Percentiles rank a stretch among this genome's conserved stretches.
These are phyloP conservation scores for Daktulosphaira vitifoliae DNA, from an alignment of 1,140 invertebrate species.

Conservation along the genomic window DNA sequence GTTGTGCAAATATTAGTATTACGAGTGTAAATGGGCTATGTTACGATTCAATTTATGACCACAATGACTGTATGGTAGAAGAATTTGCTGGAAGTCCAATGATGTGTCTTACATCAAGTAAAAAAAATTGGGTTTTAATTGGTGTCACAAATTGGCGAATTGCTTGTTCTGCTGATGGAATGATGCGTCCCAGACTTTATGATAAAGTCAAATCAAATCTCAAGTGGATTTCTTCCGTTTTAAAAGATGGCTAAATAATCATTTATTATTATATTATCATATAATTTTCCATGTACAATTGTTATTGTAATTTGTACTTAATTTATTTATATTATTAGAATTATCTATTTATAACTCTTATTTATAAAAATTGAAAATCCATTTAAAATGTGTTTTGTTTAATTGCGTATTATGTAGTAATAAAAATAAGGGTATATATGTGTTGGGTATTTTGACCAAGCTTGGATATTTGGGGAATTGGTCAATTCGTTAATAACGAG, in stretches of 20 bases:
- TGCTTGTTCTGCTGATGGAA: constrained; percentile 60
- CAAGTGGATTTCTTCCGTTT: constrained; percentile 59
- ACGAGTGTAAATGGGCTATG: constrained; percentile 70
- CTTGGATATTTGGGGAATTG: too few relatives aligned
- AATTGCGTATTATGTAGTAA: too few relatives aligned
- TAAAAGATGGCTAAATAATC: constrained; percentile 30
- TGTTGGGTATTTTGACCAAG: too few relatives aligned
- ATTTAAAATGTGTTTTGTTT: too few relatives aligned
- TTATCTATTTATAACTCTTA: too few relatives aligned
- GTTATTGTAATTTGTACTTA: too few relatives aligned
- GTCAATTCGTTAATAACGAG: too few relatives aligned
- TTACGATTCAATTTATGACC: constrained; percentile 67
- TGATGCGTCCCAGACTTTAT: constrained; percentile 66
- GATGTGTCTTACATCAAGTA: constrained; percentile 58
- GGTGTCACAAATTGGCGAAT: constrained; percentile 75
- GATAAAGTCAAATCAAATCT: constrained; percentile 69
- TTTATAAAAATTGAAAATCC: too few relatives aligned
- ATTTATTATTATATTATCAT: too few relatives aligned
- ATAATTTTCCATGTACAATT: too few relatives aligned
- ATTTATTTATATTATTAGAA: too few relatives aligned
- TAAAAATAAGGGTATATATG: too few relatives aligned
- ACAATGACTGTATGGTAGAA: constrained; percentile 77
- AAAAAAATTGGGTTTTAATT: constrained; percentile 58
- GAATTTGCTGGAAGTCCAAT: constrained; percentile 77
- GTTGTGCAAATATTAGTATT: constrained; percentile 73